Percentiles rank a stretch among this genome's conserved stretches.
These are phyloP conservation scores for Drosophila mayri DNA, from an alignment of 1,140 invertebrate genomes.

Conservation along the genomic window DNA sequence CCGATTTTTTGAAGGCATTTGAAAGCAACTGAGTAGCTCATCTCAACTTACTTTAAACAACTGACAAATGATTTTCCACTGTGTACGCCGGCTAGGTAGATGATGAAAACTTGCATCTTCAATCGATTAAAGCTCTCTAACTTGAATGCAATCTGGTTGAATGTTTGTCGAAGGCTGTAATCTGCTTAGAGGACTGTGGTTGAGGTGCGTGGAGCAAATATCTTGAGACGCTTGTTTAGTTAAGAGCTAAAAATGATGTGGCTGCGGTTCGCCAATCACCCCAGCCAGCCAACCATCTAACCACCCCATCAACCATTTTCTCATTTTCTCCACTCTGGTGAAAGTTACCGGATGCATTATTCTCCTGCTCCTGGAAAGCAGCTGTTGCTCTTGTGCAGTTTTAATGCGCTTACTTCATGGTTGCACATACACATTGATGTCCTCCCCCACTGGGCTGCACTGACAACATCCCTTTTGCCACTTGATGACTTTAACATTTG, in stretches of 20 bases:
- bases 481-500: constrained; percentile 29
- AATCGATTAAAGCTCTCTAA: constrained; percentile 19
- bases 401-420: constrained; percentile 56
- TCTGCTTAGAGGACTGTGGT: constrained; percentile 40
- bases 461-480: background rate
- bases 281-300: background rate
- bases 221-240: constrained; percentile 49
- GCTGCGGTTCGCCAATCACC: constrained; percentile 29
- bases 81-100: background rate
- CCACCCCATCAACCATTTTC: background rate
- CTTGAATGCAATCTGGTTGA: constrained; percentile 34
- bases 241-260: constrained; percentile 54
- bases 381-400: constrained; percentile 60
- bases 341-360: constrained; percentile 21
- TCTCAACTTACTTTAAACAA: too few relatives aligned
- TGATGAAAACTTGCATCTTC: constrained; percentile 6
- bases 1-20: background rate
- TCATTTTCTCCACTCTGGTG: background rate
- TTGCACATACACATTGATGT: constrained; percentile 12
- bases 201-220: constrained; percentile 46
- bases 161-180: constrained; percentile 50
- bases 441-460: background rate
- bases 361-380: constrained; percentile 27
- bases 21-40: too few relatives aligned
- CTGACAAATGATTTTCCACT: background rate